Evolutionary conservation across 2,888 invertebrate species (phyloP), one percentile per base, ranked within the genome.

Genomic region (Agriopis marginaria): DNA sequence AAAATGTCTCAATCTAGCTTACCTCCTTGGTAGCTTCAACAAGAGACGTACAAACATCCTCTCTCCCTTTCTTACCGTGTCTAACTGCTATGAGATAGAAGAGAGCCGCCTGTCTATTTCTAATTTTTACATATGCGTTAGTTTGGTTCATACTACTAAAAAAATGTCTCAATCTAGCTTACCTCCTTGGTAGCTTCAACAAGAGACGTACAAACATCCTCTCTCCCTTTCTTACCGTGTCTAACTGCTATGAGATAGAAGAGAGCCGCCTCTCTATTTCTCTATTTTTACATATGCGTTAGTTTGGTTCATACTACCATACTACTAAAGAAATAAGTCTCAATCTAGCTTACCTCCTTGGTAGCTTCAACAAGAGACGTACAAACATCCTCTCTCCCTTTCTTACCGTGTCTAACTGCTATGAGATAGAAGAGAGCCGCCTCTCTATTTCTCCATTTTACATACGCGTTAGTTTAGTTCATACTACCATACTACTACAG

Each of bases 11-110:
- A 14, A 14, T 17, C 0, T 10, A 50, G 0, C 54, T 63, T 66
- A 88, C 86, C 83, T 89, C 82, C 23, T 80, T 77, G 0, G 77
- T 82, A 45, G 84, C 72, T 63, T 67, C 74, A 74, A 87, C 75
- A 70, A 90, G 88, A 40, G 83, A 80, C 4, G 73, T 76, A 23
- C 55, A 81, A 59, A 88, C 86, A 6, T 70, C 78, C 66, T 90
- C 95, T 59, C 97, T 84, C 78, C 96, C 96, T 42, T 75, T 80
- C 79, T 68, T 83, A 59, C 87, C 6, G 94, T 80, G 70, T 96
- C 96, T 23, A 96, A 77, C 75, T 95, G 89, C 12, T 81, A 83
- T 82, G 84, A 95, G 93, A 77, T 95, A 79, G 84, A 96, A 95
- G 70, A 89, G 10, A 8, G 42, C 8, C 10, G 42, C 42, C 42